Evolutionary conservation across 2,797 vertebrate species (phyloP), one percentile per base, ranked within the genome.

Genomic region (Threskiornis aethiopicus): DNA sequence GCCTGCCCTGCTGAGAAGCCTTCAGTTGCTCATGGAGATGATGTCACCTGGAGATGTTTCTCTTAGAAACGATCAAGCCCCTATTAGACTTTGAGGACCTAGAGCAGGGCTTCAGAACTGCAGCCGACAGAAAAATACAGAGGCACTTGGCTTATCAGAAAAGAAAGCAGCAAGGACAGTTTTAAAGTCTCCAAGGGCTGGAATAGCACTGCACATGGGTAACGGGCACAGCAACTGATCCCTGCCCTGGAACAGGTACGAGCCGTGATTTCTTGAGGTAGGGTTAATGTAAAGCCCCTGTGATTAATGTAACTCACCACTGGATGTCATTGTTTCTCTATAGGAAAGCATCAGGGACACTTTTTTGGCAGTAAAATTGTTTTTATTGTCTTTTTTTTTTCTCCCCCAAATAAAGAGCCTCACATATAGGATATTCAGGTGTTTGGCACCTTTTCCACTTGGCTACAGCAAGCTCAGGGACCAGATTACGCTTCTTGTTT

Each of bases 261-360:
- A 75, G 51, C 39, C 55, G 55, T 21, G 83, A 57, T 75, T 90
- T 72, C 66, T 67, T 28, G 39, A 67, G 62, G n/a, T 1, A 9
- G 5, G 16, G 37, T 65, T 82, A 22, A n/a, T 1, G 24, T 42
- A 13, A 65, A 92, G 37, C 58, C 46, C 22, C 44, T 92, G 96
- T 94, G 97, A 94, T 97, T 89, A 97, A 95, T 83, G 59, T 21
- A 62, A 89, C 59, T 96, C 92, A 92, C 98, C 97, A 84, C 98
- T 98, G 98, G 98, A 98, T 97, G 97, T 98, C 98, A 97, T 98
- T 86, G 89, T 98, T 98, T 96, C 97, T 90, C 98, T 97, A 85
- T 28, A 86, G n/a, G 92, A 98, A 94, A 90, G 47, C 42, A 87
- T 37, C 55, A 37, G 28, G 77, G 66, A 78, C 46, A 70, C 71